Conservation (phyloP, 1,140 invertebrate species). For the Agrilus planipennis region DNA sequence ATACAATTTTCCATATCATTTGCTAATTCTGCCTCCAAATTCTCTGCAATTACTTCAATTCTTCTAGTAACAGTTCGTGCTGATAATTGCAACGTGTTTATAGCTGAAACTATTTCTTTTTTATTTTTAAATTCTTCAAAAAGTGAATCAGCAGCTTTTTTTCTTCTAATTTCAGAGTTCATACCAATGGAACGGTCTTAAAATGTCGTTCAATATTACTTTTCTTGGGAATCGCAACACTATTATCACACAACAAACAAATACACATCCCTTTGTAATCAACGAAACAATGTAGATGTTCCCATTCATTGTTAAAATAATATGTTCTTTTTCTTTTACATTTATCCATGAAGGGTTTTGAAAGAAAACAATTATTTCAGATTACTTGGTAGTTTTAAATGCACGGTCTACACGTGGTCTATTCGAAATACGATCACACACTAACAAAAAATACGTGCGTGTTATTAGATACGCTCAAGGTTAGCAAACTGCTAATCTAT, state of each 20-base stretch:
- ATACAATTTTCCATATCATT: no score
- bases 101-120: slow-evolving; percentile 11
- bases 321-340: slow-evolving; percentile 8
- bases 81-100: slow-evolving; percentile 14
- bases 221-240: slow-evolving; percentile 11
- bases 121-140: slow-evolving; percentile 12
- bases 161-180: no score
- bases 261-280: slow-evolving; percentile 10
- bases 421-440: slow-evolving; percentile 5
- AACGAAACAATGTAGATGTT: slow-evolving; percentile 11
- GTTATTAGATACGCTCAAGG: slow-evolving; percentile 5
- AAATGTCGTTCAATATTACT: slow-evolving; percentile 13
- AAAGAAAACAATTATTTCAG: slow-evolving; percentile 3
- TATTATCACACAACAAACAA: slow-evolving; percentile 12
- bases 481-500: slow-evolving; percentile 5
- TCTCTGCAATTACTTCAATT: slow-evolving; percentile 10
- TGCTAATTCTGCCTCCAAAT: no score
- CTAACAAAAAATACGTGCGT: slow-evolving; percentile 5
- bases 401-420: slow-evolving; percentile 4
- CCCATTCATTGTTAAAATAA: slow-evolving; percentile 7
- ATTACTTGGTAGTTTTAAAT: slow-evolving; percentile 6
- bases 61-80: slow-evolving; percentile 13
- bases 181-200: slow-evolving; percentile 7
- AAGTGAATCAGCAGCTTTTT: no score
- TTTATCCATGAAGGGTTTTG: slow-evolving; percentile 6